Conservation (phyloP, 2,888 invertebrate genomes). For the Drosophila tanythrix region DNA sequence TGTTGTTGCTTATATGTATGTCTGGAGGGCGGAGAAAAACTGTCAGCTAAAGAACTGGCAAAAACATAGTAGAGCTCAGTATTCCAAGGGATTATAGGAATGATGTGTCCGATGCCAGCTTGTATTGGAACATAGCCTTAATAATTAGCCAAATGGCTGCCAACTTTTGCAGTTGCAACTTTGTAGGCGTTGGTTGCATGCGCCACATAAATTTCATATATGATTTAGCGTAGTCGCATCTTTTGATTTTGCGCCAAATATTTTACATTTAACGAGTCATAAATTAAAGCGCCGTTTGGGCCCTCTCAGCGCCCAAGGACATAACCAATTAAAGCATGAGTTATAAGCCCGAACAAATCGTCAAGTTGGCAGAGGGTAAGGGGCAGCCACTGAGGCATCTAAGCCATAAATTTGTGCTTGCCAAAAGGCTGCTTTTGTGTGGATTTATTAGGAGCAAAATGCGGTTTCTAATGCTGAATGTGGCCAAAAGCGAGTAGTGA, state of each 20-base stretch:
- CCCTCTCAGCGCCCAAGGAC: constrained; percentile 49
- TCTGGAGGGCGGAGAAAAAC: constrained; percentile 15
- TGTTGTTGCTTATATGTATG: constrained; percentile 38
- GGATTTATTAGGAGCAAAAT: constrained; percentile 70
- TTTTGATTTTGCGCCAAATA: constrained; percentile 75
- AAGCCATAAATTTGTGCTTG: constrained; percentile 72
- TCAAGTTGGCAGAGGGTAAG: constrained; percentile 40
- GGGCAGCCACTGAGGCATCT: constrained; percentile 21
- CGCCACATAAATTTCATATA: constrained; percentile 60
- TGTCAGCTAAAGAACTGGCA: constrained; percentile 26
- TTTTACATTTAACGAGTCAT: constrained; percentile 72
- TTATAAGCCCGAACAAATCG: constrained; percentile 74
- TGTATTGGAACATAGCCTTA: constrained; percentile 26
- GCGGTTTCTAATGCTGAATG: constrained; percentile 61
- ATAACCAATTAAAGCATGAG: constrained; percentile 78
- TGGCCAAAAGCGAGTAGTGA: constrained; percentile 19
- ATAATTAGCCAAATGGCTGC: constrained; percentile 75
- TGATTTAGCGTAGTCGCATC: constrained; percentile 61
- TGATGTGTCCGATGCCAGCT: constrained; percentile 22
- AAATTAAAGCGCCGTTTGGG: constrained; percentile 57
- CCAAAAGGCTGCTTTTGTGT: constrained; percentile 71
- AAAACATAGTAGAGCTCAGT: constrained; percentile 45
- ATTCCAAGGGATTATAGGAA: constrained; percentile 46
- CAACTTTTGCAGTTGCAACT: constrained; percentile 46
- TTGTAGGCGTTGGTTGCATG: constrained; percentile 41